Conservation (phyloP, 1,140 invertebrate genomes). For the Whitmania pigra region DNA sequence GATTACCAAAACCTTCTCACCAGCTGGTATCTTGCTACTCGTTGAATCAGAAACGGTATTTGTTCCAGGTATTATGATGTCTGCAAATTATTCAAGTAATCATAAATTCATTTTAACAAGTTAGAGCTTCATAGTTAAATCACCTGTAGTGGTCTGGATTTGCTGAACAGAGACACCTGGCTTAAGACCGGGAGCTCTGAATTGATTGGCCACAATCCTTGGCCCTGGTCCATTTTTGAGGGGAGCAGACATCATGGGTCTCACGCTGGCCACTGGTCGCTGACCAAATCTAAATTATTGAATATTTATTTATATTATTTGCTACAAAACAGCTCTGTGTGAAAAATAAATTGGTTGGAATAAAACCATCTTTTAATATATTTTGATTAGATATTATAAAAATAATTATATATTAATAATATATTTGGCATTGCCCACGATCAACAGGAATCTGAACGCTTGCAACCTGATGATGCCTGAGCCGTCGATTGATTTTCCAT, state of each 20-base stretch:
- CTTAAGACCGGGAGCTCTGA: slow-evolving; percentile 68
- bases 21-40: slow-evolving; percentile 71
- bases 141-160: slow-evolving; percentile 72
- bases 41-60: slow-evolving; percentile 52
- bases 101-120: no score
- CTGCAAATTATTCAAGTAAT: slow-evolving; percentile 39
- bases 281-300: slow-evolving; percentile 25
- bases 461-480: slow-evolving; percentile 1
- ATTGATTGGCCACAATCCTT: slow-evolving; percentile 47
- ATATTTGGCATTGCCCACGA: background rate
- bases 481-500: slow-evolving; percentile 33
- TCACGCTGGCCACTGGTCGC: slow-evolving; percentile 47
- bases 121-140: slow-evolving; percentile 17
- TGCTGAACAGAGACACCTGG: slow-evolving; percentile 88
- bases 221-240: slow-evolving; percentile 31
- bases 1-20: slow-evolving; percentile 80
- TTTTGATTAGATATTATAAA: no score
- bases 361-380: background rate
- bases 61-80: slow-evolving; percentile 79
- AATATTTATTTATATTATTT: no score
- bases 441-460: background rate
- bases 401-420: no score
- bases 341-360: background rate
- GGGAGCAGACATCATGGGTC: slow-evolving; percentile 47
- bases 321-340: no score